phyloP scores from a whole-genome alignment of 2,113 vertebrate genomes.

The Ondatra zibethicus region DNA sequence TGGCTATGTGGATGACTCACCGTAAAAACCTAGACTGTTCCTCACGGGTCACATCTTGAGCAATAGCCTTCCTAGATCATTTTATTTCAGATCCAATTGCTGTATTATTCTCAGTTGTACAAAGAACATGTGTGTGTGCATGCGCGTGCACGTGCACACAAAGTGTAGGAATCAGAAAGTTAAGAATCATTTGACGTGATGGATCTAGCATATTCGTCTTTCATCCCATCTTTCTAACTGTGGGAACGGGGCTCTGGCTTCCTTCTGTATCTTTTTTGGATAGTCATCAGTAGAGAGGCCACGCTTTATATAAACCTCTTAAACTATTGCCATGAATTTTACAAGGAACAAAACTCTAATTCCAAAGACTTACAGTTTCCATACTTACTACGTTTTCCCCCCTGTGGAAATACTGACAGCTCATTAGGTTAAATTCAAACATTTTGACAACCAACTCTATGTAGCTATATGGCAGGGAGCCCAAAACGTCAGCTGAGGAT shows the following conservation, averaged over 20 bases:
- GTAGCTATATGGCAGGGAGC: background rate
- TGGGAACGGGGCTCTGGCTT: background rate
- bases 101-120: background rate
- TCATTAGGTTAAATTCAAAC: conserved; percentile 61
- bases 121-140: background rate
- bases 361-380: conserved; percentile 47
- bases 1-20: background rate
- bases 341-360: conserved; percentile 72
- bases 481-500: background rate
- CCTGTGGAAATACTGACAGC: conserved; percentile 76
- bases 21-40: background rate
- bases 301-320: conserved; percentile 68
- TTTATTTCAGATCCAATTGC: background rate
- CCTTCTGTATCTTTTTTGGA: conserved; percentile 27
- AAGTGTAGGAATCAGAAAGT: background rate
- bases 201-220: background rate
- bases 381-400: conserved; percentile 36
- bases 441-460: background rate
- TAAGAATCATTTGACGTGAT: background rate
- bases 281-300: conserved; percentile 28
- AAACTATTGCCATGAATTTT: conserved; percentile 73
- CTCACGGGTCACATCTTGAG: background rate
- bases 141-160: no score
- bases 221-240: background rate
- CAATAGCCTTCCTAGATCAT: background rate